A percentile compares a stretch with the other conserved stretches of the same genome.
Conservation (phyloP, 2,888 invertebrate genomes). For the Athalia cordata region DNA sequence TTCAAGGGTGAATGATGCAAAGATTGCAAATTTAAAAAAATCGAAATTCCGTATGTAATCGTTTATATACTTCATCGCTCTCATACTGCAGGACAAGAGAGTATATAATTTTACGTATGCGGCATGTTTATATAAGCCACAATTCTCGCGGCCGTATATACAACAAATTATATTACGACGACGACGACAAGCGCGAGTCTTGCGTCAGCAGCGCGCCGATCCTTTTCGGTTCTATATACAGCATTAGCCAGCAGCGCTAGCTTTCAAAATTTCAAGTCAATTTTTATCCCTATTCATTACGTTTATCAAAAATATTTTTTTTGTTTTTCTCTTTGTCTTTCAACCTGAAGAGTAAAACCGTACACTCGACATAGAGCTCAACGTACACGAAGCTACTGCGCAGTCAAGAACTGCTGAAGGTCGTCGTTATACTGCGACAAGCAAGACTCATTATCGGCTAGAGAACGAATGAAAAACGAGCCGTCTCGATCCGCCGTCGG, state of each 20-base stretch:
- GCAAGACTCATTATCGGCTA: slow-evolving; percentile 39
- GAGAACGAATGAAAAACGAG: slow-evolving; percentile 26
- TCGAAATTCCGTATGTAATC: too few relatives aligned
- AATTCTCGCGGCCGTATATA: background rate
- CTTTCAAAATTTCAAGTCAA: background rate
- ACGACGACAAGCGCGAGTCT: background rate
- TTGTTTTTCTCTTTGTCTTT: background rate
- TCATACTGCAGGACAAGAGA: too few relatives aligned
- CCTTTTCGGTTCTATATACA: background rate
- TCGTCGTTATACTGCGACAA: slow-evolving; percentile 42
- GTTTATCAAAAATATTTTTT: background rate
- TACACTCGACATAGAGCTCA: background rate
- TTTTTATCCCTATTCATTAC: background rate
- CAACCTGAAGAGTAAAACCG: background rate
- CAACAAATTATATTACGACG: slow-evolving; percentile 6
- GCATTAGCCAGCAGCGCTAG: background rate
- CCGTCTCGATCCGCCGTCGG: background rate
- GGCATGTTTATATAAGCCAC: slow-evolving; percentile 18
- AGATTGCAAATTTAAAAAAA: too few relatives aligned
- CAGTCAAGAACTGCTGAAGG: slow-evolving; percentile 43
- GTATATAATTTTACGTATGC: background rate
- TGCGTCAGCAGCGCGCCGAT: background rate
- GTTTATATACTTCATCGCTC: too few relatives aligned
- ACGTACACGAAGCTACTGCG: slow-evolving; percentile 29
- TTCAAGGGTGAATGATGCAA: too few relatives aligned